These are phyloP conservation scores for Heliocidaris erythrogramma DNA, from an alignment of 35 echinoderm and acorn worm species.

Conservation along the genomic window DNA sequence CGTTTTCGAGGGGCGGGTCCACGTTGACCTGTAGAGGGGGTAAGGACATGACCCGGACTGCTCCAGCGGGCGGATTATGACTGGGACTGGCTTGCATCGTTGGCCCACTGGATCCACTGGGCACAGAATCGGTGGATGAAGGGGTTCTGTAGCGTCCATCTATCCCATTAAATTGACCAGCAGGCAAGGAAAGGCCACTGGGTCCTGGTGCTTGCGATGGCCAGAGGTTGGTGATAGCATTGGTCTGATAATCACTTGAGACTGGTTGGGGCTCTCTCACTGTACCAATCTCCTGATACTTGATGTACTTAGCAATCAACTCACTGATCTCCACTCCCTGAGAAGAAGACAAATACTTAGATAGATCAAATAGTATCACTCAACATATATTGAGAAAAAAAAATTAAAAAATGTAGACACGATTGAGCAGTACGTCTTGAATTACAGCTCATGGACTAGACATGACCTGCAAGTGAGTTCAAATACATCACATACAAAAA, in stretches of 20 bases:
- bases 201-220: slow-evolving; percentile 13
- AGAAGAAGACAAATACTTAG: background rate
- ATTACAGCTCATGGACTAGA: background rate
- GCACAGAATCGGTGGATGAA: background rate
- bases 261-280: slow-evolving; percentile 24
- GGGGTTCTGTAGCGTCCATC: background rate
- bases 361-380: background rate
- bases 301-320: slow-evolving; percentile 12
- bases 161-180: background rate
- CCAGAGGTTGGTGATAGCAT: slow-evolving; percentile 43
- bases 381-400: background rate
- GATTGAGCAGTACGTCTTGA: background rate
- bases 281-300: slow-evolving; percentile 37
- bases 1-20: background rate
- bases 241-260: slow-evolving; percentile 17
- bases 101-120: background rate
- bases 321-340: slow-evolving; percentile 33
- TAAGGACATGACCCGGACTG: background rate
- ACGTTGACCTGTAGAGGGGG: slow-evolving; percentile 32
- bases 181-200: background rate
- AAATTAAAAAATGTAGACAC: background rate
- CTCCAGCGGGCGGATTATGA: background rate
- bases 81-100: background rate
- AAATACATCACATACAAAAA: background rate
- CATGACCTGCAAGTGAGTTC: background rate